phyloP scores from a whole-genome alignment of 2,113 vertebrate species.

The Alexandromys fortis region DNA sequence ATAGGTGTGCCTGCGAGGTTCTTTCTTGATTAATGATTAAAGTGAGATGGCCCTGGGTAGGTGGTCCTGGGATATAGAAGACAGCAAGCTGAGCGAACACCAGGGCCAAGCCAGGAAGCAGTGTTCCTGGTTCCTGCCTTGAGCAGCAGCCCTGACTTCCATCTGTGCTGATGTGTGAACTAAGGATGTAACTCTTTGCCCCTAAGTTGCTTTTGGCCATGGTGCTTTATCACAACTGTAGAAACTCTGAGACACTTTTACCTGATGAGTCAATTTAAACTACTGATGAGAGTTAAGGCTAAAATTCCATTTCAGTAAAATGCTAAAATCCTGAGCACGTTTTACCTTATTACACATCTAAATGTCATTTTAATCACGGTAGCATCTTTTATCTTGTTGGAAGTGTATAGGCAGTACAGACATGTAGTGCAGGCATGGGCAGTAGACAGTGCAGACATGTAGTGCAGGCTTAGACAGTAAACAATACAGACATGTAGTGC shows the following conservation, averaged over 20 bases:
- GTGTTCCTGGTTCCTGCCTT: not conserved
- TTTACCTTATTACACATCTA: not conserved
- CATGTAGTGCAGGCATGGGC: no score
- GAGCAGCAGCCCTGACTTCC: not conserved
- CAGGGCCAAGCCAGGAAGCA: not conserved
- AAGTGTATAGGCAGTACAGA: not conserved
- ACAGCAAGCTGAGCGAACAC: not conserved
- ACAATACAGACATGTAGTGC: not conserved
- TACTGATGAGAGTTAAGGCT: not conserved
- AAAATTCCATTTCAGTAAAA: not conserved
- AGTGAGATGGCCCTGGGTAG: not conserved
- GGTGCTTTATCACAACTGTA: not conserved
- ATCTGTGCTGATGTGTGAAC: no score
- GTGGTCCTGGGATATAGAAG: not conserved
- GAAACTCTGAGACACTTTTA: not conserved
- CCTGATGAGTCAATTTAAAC: not conserved
- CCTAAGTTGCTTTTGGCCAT: no score
- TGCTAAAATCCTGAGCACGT: not conserved
- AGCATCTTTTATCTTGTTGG: not conserved
- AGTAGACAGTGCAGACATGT: not conserved
- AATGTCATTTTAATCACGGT: slow-evolving; percentile 25
- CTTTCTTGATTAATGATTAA: not conserved
- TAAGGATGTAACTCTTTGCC: not conserved
- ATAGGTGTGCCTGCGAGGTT: not conserved
- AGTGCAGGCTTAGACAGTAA: not conserved